phyloP scores from a whole-genome alignment of 2,888 invertebrate species.

The Latrodectus hesperus region DNA sequence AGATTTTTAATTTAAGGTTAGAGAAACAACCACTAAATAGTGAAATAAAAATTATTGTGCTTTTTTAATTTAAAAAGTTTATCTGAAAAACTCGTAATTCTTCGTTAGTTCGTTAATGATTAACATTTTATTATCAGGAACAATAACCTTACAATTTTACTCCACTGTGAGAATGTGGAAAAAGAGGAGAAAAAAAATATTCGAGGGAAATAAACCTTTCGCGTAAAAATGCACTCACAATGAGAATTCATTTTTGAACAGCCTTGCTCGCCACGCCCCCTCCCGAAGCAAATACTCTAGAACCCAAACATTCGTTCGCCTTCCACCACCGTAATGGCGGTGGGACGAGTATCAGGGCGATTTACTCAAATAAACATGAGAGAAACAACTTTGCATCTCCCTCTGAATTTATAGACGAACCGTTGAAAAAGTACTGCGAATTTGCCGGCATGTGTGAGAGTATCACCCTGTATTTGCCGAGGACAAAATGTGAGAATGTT shows the following conservation, averaged over 20 bases:
- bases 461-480: conserved; percentile 60
- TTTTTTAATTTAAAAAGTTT: too few species aligned
- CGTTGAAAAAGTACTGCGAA: background rate
- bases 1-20: too few species aligned
- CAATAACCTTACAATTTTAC: too few species aligned
- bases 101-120: too few species aligned
- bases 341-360: conserved; percentile 46
- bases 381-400: background rate
- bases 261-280: background rate
- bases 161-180: too few species aligned
- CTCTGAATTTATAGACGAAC: background rate
- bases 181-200: too few species aligned
- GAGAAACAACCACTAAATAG: too few species aligned
- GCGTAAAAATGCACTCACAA: too few species aligned
- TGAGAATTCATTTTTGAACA: background rate
- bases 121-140: too few species aligned
- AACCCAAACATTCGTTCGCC: conserved; percentile 1
- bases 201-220: too few species aligned
- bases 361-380: conserved; percentile 3
- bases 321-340: conserved; percentile 59
- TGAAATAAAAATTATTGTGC: too few species aligned
- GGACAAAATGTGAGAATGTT: conserved; percentile 66
- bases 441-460: conserved; percentile 60
- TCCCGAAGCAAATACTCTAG: background rate
- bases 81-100: too few species aligned